Evolutionary conservation across 2,888 invertebrate species (phyloP), one percentile per base, ranked within the genome.

Genomic region (Amiota communis): DNA sequence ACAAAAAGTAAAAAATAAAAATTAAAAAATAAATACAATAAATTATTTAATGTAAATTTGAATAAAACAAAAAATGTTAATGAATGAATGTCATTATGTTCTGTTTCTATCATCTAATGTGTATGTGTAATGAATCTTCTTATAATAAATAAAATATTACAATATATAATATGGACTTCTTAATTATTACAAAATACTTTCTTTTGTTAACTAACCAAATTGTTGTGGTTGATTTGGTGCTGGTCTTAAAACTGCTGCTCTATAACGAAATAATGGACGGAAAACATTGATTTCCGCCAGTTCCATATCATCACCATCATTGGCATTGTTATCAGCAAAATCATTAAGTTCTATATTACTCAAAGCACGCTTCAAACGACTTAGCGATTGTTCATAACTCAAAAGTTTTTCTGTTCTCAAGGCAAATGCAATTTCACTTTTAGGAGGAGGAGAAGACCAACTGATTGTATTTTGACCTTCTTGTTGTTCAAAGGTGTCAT

Each of bases 211-310:
- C 57, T 53, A 8, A 13, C 84, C 83, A 74, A 80, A 77, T 57
- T 80, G 80, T 56, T 76, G 80, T 17, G 53, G 70, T 3, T 74
- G 74, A 70, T 74, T 81, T 57, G 79, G 78, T 10, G 80, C 81
- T 64, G 81, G 80, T 68, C 85, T 84, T 17, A 86, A 80, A 74
- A 85, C 79, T 36, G 87, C 83, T 3, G 85, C 83, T 6, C 89
- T 86, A 78, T 89, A 89, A 3, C 88, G 87, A 73, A 89, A 89
- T 0, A 89, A 77, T 13, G 89, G 89, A 3, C 89, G 83, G 76
- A 89, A 89, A 0, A 89, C 80, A 76, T 89, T 88, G 0, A 89
- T 82, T 76, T 89, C 89, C 0, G 89, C 88, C 46, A 89, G 68
- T 70, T 89, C 87, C 86, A 89, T 76, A 72, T 89, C 87, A 73